Conservation (phyloP, 2,888 invertebrate genomes). For the Patella ulyssiponensis region DNA sequence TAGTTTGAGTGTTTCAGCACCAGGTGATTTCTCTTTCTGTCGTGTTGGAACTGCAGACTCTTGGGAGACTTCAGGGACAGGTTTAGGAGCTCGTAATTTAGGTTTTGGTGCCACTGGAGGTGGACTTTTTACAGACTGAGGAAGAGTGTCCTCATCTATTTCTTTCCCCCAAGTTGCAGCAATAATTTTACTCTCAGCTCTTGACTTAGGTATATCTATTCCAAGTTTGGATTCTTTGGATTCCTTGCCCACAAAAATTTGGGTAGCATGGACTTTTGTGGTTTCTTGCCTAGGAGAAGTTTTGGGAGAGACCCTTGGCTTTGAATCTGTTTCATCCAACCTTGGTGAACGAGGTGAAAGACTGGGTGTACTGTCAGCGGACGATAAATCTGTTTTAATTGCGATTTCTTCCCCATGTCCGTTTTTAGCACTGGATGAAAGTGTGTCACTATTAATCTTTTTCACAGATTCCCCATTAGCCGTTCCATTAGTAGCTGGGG, state of each 20-base stretch:
- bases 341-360: not conserved
- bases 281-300: conserved; percentile 18
- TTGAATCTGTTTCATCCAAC: not conserved
- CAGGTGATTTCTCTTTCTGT: not conserved
- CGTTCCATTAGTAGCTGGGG: not conserved
- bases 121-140: conserved; percentile 11
- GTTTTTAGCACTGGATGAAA: not conserved
- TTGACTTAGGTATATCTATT: not conserved
- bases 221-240: not conserved
- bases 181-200: conserved; percentile 18
- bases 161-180: conserved; percentile 23
- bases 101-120: conserved; percentile 30
- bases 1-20: not conserved
- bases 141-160: conserved; percentile 13
- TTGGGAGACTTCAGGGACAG: not conserved
- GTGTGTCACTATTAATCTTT: not conserved
- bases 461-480: not conserved
- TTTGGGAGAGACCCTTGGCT: not conserved
- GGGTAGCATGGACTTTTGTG: not conserved
- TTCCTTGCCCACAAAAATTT: not conserved
- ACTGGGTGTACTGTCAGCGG: not conserved
- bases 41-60: conserved; percentile 2
- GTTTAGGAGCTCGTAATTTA: conserved; percentile 17
- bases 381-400: not conserved
- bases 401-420: not conserved